A percentile compares a stretch with the other conserved stretches of the same genome.
These are phyloP conservation scores for Cantharis nigra DNA, from an alignment of 2,888 invertebrate species.

Conservation along the genomic window DNA sequence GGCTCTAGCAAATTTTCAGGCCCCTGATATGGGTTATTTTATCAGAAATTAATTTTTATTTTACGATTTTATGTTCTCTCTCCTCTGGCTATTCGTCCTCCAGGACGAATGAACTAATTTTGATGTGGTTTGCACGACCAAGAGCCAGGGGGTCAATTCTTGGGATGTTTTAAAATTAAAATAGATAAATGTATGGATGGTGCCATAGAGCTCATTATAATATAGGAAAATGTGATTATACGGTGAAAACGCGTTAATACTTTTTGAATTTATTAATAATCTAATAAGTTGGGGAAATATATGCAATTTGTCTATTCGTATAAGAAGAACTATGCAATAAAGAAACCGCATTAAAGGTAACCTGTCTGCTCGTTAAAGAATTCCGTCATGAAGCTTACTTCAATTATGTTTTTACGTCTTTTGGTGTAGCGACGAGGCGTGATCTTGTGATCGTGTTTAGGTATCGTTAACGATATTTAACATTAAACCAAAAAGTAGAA, in stretches of 20 bases:
- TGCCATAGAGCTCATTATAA: too few species aligned
- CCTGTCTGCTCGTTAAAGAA: conserved; percentile 43
- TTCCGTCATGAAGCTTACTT: conserved; percentile 40
- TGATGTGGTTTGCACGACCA: too few species aligned
- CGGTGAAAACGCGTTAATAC: neutral
- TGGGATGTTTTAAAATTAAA: too few species aligned
- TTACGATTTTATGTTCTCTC: too few species aligned
- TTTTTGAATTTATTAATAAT: neutral
- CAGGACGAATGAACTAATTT: too few species aligned
- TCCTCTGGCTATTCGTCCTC: too few species aligned
- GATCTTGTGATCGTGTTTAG: conserved; percentile 27
- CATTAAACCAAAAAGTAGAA: neutral
- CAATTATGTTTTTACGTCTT: conserved; percentile 39
- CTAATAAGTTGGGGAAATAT: neutral
- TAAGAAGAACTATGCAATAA: neutral
- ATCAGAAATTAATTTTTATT: too few species aligned
- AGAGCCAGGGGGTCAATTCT: too few species aligned
- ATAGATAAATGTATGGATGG: too few species aligned
- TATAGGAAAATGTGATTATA: neutral
- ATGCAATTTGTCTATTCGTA: neutral
- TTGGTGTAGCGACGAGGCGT: conserved; percentile 31
- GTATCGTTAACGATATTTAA: conserved; percentile 38
- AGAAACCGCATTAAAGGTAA: conserved; percentile 27
- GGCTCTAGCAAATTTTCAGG: too few species aligned
- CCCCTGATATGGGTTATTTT: too few species aligned